phyloP scores from a whole-genome alignment of 2,797 vertebrate species.

The Eremophila alpestris region DNA sequence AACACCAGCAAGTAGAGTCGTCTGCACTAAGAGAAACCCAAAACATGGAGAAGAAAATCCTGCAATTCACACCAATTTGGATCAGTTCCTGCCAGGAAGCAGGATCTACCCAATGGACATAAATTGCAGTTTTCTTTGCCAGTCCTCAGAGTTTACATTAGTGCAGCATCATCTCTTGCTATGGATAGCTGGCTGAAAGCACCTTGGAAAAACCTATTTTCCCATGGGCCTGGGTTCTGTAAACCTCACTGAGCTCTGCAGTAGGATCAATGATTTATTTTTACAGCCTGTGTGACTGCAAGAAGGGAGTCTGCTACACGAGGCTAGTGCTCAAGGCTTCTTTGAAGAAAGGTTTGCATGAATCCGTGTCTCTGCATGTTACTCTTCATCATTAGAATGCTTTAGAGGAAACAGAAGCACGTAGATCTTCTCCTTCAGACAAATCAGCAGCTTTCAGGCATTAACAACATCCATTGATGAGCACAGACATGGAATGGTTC shows the following conservation, averaged over 20 bases:
- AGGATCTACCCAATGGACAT: not conserved
- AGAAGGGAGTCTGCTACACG: conserved; percentile 31
- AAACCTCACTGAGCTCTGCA: conserved; percentile 57
- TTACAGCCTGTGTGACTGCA: conserved; percentile 2
- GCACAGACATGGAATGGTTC: conserved; percentile 66
- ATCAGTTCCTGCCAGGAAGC: not conserved
- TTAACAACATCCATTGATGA: conserved; percentile 63
- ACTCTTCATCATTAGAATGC: conserved; percentile 67
- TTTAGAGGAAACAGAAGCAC: conserved; percentile 67
- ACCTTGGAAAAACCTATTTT: conserved; percentile 39
- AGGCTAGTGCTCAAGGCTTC: conserved; percentile 13
- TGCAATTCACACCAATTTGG: not conserved
- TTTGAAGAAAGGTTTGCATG: conserved; percentile 50
- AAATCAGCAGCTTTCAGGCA: conserved; percentile 70
- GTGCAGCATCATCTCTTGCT: conserved; percentile 35
- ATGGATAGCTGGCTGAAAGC: conserved; percentile 15
- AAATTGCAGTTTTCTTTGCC: conserved; percentile 26
- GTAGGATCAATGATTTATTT: conserved; percentile 13
- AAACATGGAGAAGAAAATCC: not conserved
- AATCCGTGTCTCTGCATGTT: conserved; percentile 44
- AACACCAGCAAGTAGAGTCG: conserved; percentile 27
- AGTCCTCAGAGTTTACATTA: not conserved
- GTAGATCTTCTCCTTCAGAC: conserved; percentile 60
- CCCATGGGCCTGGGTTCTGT: conserved; percentile 57
- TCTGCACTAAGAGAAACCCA: conserved; percentile 29